These are phyloP conservation scores for Plecotus auritus DNA, from an alignment of 2,113 vertebrate genomes.

Conservation along the genomic window DNA sequence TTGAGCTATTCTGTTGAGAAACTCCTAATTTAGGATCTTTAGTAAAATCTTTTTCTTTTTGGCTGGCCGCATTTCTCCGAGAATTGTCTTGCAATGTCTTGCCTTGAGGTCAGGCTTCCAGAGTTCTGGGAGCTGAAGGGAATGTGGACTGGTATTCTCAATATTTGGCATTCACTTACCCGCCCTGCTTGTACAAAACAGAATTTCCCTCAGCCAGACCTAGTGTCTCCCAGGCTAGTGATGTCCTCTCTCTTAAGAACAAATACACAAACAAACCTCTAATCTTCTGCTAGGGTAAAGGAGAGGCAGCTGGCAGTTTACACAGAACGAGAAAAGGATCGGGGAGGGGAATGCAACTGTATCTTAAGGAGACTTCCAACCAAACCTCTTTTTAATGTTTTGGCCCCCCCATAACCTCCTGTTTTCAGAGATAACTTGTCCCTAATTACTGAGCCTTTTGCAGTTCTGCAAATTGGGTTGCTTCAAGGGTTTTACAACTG, in stretches of 20 bases:
- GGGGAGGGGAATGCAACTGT: background rate
- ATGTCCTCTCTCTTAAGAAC: slow-evolving; percentile 20
- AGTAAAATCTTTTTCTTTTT: slow-evolving; percentile 42
- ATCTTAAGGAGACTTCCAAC: background rate
- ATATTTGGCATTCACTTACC: background rate
- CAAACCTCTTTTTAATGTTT: slow-evolving; percentile 14
- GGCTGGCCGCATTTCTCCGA: background rate
- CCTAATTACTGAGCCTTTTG: background rate
- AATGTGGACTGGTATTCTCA: slow-evolving; percentile 5
- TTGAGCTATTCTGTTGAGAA: background rate
- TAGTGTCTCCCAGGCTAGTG: background rate
- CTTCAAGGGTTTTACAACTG: background rate
- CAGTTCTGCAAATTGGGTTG: background rate
- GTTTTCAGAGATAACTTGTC: background rate
- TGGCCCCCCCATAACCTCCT: background rate
- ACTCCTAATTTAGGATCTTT: background rate
- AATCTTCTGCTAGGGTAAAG: background rate
- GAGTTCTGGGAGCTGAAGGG: background rate
- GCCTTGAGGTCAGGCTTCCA: background rate
- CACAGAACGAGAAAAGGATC: background rate
- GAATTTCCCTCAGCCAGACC: slow-evolving; percentile 17
- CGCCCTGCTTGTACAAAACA: background rate
- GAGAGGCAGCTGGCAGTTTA: background rate
- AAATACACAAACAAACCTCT: background rate
- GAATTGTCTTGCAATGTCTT: background rate